A percentile compares a stretch with the other conserved stretches of the same genome.
phyloP scores from a whole-genome alignment of 2,888 invertebrate species.

The Stenichneumon culpator region DNA sequence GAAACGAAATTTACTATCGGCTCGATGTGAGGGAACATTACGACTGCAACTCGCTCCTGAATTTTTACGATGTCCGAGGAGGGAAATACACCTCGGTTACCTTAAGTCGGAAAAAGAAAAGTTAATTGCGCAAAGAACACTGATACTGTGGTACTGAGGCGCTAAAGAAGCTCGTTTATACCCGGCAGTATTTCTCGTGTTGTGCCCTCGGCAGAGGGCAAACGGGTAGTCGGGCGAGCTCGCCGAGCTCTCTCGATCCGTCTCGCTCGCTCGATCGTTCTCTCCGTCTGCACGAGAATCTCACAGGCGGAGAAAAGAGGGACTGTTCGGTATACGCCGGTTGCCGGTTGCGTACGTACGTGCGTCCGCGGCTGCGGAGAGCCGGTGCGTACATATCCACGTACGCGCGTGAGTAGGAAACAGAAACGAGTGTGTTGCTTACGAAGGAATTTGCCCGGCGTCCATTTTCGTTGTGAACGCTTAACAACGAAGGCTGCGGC shows the following conservation, averaged over 20 bases:
- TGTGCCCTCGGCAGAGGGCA: conserved; percentile 23
- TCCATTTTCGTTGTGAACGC: conserved; percentile 58
- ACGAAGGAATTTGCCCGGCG: conserved; percentile 64
- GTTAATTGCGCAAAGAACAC: conserved; percentile 13
- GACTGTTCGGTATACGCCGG: conserved; percentile 5
- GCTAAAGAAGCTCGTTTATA: background rate
- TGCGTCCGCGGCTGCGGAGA: conserved; percentile 28
- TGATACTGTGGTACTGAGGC: background rate
- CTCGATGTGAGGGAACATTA: no score
- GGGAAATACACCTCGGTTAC: background rate
- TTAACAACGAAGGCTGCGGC: background rate
- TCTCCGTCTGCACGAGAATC: conserved; percentile 17
- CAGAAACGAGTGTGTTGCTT: conserved; percentile 60
- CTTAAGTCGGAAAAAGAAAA: background rate
- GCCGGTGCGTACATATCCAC: conserved; percentile 17
- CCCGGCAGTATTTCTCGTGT: conserved; percentile 17
- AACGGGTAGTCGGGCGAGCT: conserved; percentile 22
- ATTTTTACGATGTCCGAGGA: background rate
- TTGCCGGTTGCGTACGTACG: conserved; percentile 39
- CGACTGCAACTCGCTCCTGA: background rate
- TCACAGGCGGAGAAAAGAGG: conserved; percentile 30
- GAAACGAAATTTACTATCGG: no score
- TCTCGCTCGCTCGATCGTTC: background rate
- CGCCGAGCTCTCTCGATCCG: background rate
- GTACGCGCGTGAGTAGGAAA: conserved; percentile 69